Evolutionary conservation across 2,888 invertebrate genomes (phyloP).

Genomic region (Xylota sylvarum): DNA sequence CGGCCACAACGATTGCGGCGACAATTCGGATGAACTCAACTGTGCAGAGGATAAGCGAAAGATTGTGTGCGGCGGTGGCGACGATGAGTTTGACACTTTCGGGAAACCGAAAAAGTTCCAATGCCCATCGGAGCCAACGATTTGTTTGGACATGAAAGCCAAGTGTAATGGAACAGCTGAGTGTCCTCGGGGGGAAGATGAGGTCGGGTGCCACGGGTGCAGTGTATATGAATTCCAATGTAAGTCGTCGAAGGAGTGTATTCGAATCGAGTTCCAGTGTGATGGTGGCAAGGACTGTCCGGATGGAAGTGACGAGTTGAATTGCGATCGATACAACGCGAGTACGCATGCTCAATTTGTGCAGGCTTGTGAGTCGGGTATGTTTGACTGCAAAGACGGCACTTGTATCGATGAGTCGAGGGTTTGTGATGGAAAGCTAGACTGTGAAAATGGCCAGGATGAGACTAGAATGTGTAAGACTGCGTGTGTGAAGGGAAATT

Average conservation of each 20-base stretch:
- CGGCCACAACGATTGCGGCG: conserved; percentile 87
- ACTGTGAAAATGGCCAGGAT: conserved; percentile 90
- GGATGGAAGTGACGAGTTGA: conserved; percentile 91
- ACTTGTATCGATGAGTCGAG: conserved; percentile 88
- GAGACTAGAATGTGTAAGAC: conserved; percentile 88
- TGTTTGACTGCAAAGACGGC: conserved; percentile 87
- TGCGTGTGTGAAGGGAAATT: conserved; percentile 79
- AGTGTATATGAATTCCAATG: conserved; percentile 89
- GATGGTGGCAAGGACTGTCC: conserved; percentile 88
- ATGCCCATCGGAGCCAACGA: conserved; percentile 81
- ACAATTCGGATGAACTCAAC: conserved; percentile 86
- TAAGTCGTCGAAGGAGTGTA: conserved; percentile 86
- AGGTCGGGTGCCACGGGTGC: conserved; percentile 87
- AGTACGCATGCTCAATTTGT: conserved; percentile 77
- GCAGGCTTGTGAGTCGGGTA: conserved; percentile 81
- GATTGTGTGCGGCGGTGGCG: conserved; percentile 85
- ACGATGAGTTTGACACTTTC: conserved; percentile 74
- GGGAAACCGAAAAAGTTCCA: conserved; percentile 80
- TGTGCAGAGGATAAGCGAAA: conserved; percentile 81
- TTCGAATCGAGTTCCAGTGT: conserved; percentile 87
- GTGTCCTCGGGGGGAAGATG: conserved; percentile 91
- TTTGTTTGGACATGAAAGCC: conserved; percentile 81
- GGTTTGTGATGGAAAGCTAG: conserved; percentile 87
- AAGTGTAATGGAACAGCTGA: conserved; percentile 89
- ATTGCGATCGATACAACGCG: conserved; percentile 82